Evolutionary conservation across 2,113 vertebrate genomes (phyloP), one percentile per base, ranked within the genome.

Genomic region (Phylloscopus trochiloides): DNA sequence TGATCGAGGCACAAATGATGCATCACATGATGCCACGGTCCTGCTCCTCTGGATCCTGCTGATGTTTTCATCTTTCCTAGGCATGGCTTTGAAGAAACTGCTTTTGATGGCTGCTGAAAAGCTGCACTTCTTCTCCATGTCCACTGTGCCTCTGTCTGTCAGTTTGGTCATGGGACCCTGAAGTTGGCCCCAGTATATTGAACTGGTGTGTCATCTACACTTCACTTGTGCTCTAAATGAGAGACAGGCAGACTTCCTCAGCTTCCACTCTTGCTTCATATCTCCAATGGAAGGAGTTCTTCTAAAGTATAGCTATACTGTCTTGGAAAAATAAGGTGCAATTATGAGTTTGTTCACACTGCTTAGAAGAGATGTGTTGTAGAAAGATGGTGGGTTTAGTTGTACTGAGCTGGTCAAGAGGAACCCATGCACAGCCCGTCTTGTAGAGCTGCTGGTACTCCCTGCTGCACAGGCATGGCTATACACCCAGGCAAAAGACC

Each of bases 311-410:
- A 62, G 58, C 32, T 79, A 52, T 26, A 68, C 32, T 83, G 20
- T 25, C 85, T 73, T 51, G 32, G 54, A 85, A 93, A 91, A 94
- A 72, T 31, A 55, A 94, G 83, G 58, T 32, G 43, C 34, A 68
- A 26, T 78, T 68, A 75, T 8, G 42, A 73, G 54, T 47, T 90
- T 57, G 62, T 50, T 78, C 50, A 45, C 58, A 90, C 12, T 38
- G 29, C 40, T 93, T 54, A 54, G 42, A 4, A 6, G 22, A 57
- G 22, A 38, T 3, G 4, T 24, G 21, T 9, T 81, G 26, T 6
- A 48, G 10, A 57, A 87, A 59, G 61, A 45, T 1, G 2, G 11
- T 43, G 19, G 8, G 14, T 57, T 85, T 65, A 91, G 34, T 19
- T 71, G 52, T 57, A 40, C 24, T 38, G 59, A 84, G 51, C 38